Conservation (phyloP, 2,113 vertebrate species). For the Irena cyanogastra region DNA sequence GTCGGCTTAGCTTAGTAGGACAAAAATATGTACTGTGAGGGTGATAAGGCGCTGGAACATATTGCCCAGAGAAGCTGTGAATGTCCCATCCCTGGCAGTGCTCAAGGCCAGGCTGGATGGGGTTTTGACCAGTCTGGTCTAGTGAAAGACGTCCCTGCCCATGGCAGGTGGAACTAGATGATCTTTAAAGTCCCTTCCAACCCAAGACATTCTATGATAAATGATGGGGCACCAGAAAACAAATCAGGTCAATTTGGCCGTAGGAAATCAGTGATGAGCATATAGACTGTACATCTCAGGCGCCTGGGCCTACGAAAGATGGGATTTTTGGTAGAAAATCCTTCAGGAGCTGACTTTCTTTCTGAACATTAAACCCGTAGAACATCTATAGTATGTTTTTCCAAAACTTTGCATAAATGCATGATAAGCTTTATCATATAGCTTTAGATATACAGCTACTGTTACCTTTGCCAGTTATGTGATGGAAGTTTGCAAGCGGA, state of each 20-base stretch:
- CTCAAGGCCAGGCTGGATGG: not conserved
- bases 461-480: not conserved
- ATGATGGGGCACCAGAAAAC: not conserved
- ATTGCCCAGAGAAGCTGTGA: not conserved
- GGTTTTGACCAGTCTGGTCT: not conserved
- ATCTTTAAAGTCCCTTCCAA: not conserved
- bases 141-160: not conserved
- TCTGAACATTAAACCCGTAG: not conserved
- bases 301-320: not conserved
- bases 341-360: not conserved
- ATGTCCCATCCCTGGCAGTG: not conserved
- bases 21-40: not conserved
- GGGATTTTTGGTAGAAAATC: not conserved
- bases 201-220: not conserved
- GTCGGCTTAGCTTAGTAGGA: not conserved
- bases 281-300: not conserved
- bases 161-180: not conserved
- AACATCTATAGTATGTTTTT: not conserved
- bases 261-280: not conserved
- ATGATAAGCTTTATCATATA: not conserved
- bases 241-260: not conserved
- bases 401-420: not conserved
- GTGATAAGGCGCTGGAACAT: not conserved
- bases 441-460: not conserved
- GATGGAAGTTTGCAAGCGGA: not conserved